phyloP scores from a whole-genome alignment of 2,797 vertebrate genomes.

The Trichosurus vulpecula region DNA sequence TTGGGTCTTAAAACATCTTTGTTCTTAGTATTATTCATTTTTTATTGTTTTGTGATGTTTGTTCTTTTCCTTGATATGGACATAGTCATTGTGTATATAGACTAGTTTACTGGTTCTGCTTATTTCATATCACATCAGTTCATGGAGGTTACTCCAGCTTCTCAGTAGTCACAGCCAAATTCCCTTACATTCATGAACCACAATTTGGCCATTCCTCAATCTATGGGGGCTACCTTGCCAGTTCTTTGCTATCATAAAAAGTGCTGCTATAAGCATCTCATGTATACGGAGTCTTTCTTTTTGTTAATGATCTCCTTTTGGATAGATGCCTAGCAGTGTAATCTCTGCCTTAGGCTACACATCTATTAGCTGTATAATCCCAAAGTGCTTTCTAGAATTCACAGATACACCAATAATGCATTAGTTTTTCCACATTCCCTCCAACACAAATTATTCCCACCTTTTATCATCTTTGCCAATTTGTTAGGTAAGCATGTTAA shows the following conservation, averaged over 20 bases:
- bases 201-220: neutral
- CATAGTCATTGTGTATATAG: neutral
- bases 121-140: neutral
- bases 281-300: neutral
- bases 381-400: neutral
- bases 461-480: neutral
- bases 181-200: neutral
- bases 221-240: neutral
- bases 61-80: neutral
- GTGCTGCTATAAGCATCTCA: neutral
- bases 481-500: neutral
- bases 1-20: neutral
- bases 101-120: neutral
- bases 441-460: neutral
- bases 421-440: neutral
- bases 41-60: neutral
- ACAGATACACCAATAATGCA: neutral
- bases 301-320: neutral
- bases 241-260: neutral
- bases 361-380: neutral
- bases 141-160: neutral
- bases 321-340: neutral
- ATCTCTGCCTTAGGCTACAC: neutral
- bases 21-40: neutral
- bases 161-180: neutral